phyloP scores from a whole-genome alignment of 2,888 invertebrate species.

The Sycophila texana region DNA sequence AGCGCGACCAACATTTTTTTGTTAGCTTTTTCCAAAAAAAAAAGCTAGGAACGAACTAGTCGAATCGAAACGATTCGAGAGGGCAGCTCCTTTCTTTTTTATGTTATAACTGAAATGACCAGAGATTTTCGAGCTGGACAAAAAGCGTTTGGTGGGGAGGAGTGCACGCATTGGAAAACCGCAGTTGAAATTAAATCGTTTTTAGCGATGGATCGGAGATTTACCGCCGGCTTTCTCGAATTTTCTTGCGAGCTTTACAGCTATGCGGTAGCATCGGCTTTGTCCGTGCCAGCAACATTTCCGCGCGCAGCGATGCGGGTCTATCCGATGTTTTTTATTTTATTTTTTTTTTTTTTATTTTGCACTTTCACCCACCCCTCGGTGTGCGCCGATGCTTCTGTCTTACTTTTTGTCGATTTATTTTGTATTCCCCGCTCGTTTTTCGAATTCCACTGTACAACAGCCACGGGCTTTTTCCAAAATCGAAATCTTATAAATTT shows the following conservation, averaged over 20 bases:
- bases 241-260: constrained; percentile 61
- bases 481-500: background rate
- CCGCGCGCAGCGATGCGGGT: constrained; percentile 65
- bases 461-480: background rate
- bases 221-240: constrained; percentile 52
- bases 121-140: constrained; percentile 19
- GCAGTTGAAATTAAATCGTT: constrained; percentile 47
- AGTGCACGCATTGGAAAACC: constrained; percentile 23
- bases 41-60: no score
- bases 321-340: constrained; percentile 58
- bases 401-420: constrained; percentile 11
- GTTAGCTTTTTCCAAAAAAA: no score
- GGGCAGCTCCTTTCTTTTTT: no score
- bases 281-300: constrained; percentile 72
- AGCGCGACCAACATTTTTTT: background rate
- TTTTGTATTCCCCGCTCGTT: background rate
- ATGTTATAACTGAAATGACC: constrained; percentile 28
- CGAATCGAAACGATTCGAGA: no score
- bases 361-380: constrained; percentile 5
- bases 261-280: constrained; percentile 62
- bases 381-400: constrained; percentile 7
- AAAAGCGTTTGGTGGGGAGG: constrained; percentile 17
- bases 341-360: constrained; percentile 14
- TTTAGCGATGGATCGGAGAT: constrained; percentile 53
- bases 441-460: background rate